Evolutionary conservation across 2,113 vertebrate species (phyloP).

Genomic region (Aphelocoma coerulescens): DNA sequence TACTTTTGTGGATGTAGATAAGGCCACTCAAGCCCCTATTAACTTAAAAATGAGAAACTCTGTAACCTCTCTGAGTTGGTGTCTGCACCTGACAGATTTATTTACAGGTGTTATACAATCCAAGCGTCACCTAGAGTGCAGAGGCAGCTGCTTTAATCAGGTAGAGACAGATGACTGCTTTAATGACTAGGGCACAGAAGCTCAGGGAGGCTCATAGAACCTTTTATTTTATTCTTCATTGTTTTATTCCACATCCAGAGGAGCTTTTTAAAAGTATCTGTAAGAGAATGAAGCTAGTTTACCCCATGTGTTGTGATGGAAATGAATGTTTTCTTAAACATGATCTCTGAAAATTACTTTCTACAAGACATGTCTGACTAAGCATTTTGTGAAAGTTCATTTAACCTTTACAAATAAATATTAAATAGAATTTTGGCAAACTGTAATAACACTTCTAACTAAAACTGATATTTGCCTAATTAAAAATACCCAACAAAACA

Average conservation of each 20-base stretch:
- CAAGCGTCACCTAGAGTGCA: background rate
- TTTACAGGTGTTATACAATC: background rate
- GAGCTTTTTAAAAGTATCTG: background rate
- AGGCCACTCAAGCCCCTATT: background rate
- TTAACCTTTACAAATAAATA: constrained; percentile 2
- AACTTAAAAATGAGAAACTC: background rate
- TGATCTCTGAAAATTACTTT: background rate
- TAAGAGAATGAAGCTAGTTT: background rate
- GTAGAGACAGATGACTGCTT: background rate
- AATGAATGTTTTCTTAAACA: background rate
- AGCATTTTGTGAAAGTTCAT: background rate
- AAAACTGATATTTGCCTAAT: background rate
- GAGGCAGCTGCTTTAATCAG: background rate
- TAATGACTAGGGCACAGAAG: background rate
- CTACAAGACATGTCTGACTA: background rate
- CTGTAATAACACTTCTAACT: background rate
- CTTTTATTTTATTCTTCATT: background rate
- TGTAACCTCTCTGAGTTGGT: background rate
- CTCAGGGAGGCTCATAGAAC: background rate
- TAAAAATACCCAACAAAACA: background rate
- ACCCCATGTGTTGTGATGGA: background rate
- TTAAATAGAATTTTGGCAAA: background rate
- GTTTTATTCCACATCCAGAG: background rate
- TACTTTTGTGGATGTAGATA: background rate
- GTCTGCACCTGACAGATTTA: background rate